A percentile compares a stretch with the other conserved stretches of the same genome.
These are phyloP conservation scores for Aphidius colemani DNA, from an alignment of 2,888 invertebrate genomes.

Conservation along the genomic window DNA sequence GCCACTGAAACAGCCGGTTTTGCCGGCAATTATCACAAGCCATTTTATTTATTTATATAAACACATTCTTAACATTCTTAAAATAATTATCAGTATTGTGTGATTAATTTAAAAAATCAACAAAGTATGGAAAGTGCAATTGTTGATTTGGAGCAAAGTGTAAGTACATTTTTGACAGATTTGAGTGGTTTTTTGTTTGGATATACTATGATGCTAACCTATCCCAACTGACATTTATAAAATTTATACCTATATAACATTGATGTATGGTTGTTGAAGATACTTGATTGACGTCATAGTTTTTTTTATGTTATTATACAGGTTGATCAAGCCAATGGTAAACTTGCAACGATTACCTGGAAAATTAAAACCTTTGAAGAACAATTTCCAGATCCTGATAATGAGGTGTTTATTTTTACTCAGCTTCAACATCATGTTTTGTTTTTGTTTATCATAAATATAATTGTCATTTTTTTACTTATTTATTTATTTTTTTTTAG, in stretches of 20 bases:
- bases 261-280: neutral
- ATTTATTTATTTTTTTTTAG: constrained; percentile 53
- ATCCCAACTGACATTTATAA: neutral
- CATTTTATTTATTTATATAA: neutral
- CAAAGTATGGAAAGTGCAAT: constrained; percentile 53
- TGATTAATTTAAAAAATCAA: neutral
- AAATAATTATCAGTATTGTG: neutral
- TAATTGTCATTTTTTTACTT: constrained; percentile 6
- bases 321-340: constrained; percentile 76
- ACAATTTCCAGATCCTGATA: constrained; percentile 64
- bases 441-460: neutral
- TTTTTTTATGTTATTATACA: constrained; percentile 49
- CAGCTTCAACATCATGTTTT: constrained; percentile 3
- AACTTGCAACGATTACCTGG: constrained; percentile 74
- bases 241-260: neutral
- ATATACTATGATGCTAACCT: neutral
- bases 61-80: neutral
- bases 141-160: constrained; percentile 52
- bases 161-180: constrained; percentile 35
- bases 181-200: too few species aligned
- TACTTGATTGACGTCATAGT: constrained; percentile 8
- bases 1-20: constrained; percentile 1
- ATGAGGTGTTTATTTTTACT: constrained; percentile 54
- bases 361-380: constrained; percentile 76
- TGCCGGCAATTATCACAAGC: neutral